phyloP scores from a whole-genome alignment of 37 sponge, comb jelly and placozoan genomes.

The Amphimedon queenslandica region DNA sequence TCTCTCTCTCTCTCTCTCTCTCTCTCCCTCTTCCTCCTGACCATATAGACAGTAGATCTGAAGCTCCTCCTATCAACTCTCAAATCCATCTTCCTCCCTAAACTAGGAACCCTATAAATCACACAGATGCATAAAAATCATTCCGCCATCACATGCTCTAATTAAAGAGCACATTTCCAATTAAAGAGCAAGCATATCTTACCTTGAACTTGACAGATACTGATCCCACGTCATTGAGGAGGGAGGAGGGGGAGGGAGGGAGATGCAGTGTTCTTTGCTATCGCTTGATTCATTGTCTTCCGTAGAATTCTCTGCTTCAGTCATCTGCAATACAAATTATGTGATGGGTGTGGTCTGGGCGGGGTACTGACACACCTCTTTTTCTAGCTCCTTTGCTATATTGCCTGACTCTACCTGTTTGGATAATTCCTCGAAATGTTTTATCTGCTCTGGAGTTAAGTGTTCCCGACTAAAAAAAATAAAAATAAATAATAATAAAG shows the following conservation, averaged over 20 bases:
- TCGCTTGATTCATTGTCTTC: not conserved
- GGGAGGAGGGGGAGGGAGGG: constrained; percentile 64
- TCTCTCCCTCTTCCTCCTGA: constrained; percentile 24
- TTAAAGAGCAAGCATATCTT: not conserved
- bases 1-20: too few species aligned
- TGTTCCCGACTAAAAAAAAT: constrained; percentile 65
- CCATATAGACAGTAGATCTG: constrained; percentile 73
- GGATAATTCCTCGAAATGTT: constrained; percentile 43
- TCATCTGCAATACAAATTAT: not conserved
- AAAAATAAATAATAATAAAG: not conserved
- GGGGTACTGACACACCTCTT: not conserved
- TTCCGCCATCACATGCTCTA: not conserved
- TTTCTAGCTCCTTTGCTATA: not conserved
- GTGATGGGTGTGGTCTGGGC: too few species aligned
- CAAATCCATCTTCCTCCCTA: constrained; percentile 65
- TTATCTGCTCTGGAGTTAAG: constrained; percentile 77
- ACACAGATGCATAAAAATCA: too few species aligned
- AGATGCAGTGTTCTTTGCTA: constrained; percentile 9
- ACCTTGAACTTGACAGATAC: constrained; percentile 47
- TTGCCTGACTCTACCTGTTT: constrained; percentile 30
- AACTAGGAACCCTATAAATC: constrained; percentile 33
- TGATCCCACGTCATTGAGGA: constrained; percentile 71
- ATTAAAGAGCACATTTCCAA: not conserved
- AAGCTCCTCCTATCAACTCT: constrained; percentile 73
- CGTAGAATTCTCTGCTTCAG: not conserved